Conservation (phyloP, 2,797 vertebrate genomes). For the Rhabdophis nuchalis region DNA sequence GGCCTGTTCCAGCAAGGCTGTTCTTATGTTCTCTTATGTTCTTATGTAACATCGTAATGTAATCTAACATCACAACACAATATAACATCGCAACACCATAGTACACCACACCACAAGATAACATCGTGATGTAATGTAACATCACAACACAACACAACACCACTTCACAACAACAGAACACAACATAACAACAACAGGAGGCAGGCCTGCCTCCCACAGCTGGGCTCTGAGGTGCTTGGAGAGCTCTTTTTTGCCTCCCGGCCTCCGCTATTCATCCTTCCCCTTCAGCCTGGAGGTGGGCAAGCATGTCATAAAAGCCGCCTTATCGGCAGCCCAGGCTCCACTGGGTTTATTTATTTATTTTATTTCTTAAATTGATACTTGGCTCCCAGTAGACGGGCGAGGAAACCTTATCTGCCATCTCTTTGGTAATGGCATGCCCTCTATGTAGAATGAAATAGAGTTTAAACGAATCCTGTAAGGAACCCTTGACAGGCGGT, state of each 20-base stretch:
- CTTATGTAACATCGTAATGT: too few relatives aligned
- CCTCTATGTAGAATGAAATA: slow-evolving; percentile 77
- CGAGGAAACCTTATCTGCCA: slow-evolving; percentile 63
- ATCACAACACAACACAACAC: too few relatives aligned
- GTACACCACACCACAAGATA: too few relatives aligned
- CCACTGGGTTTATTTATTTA: slow-evolving; percentile 27
- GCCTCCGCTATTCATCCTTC: neutral
- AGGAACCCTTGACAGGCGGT: slow-evolving; percentile 85
- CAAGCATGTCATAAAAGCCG: neutral
- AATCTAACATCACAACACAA: too few relatives aligned
- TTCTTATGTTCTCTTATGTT: too few relatives aligned
- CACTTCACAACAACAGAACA: too few relatives aligned
- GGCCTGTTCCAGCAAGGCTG: too few relatives aligned
- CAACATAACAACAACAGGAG: too few relatives aligned
- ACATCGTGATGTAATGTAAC: too few relatives aligned
- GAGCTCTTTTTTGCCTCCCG: neutral
- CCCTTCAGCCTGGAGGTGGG: neutral
- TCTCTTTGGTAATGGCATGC: slow-evolving; percentile 71
- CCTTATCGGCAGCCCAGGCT: slow-evolving; percentile 39
- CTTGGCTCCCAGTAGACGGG: slow-evolving; percentile 32
- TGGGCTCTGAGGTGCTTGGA: neutral
- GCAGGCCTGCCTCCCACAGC: neutral
- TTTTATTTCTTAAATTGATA: slow-evolving; percentile 49
- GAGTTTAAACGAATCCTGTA: slow-evolving; percentile 82
- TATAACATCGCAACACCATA: too few relatives aligned